Base-by-base conservation (phyloP, 2,113 vertebrate species). In the Piprites chloris region DNA sequence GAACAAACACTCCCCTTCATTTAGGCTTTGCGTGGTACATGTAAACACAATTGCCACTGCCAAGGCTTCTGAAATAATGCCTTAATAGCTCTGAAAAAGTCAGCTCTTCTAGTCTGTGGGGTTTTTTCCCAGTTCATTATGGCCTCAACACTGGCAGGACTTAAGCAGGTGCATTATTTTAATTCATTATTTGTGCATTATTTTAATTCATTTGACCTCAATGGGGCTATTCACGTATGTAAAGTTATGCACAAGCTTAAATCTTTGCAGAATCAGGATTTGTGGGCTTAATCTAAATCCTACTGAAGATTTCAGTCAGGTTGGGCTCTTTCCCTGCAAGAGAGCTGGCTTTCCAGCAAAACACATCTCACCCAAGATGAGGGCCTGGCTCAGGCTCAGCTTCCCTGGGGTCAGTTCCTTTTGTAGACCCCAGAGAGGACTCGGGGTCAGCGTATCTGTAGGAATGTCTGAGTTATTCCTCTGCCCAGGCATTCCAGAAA, bases 181-280 rank as follows among this genome's bases (percentile, higher is more conserved):
- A 85, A 95, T 92, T 89, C 5, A 12, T 90, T 89, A 78, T 78
- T 94, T 55, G 6, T 92, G 56, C 74, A 62, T 78, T 85, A 82
- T 89, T 86, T 93, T 93, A 92, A 92, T 92, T 96, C 2, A 0
- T 76, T 83, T 80, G 86, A 95, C 76, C 91, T 95, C 16, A 1
- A 12, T 77, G 67, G 83, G 86, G 65, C 79, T 89, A 49, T 61
- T 96, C 79, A 83, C 17, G 0, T 69, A 96, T 88, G 75, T 61
- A 92, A 95, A 96, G 76, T 88, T 88, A 94, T 86, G 93, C 91
- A 89, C 76, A 76, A 76, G 72, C 80, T 92, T 90, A 92, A 84
- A 90, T 89, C 95, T 94, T 86, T 76, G 68, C 89, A 74, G 89
- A 75, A 92, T 94, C 59, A 33, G 89, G 86, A 92, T 95, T 79